Evolutionary conservation across 2,888 invertebrate species (phyloP), one percentile per base, ranked within the genome.

Genomic region (Rhagonycha fulva): DNA sequence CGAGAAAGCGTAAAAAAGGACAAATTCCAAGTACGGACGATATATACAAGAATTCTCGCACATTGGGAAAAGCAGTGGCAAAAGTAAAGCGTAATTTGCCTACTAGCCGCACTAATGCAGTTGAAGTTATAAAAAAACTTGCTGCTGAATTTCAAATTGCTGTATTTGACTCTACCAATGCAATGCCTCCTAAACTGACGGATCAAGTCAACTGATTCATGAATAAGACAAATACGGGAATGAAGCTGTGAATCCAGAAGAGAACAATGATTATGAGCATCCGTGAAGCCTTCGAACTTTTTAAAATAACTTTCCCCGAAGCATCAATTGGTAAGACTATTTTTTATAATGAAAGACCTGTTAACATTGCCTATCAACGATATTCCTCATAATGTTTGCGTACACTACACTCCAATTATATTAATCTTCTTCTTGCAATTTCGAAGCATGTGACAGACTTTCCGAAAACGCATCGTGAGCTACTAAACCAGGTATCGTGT

Each of bases 111-210:
- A 76, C 76, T 62, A 76, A 76, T 73, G 70, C 73, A 71, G 67
- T 75, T 60, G 71, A 71, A 71, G 71, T 75, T 71, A 67, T 75
- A 32, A 71, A 75, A 71, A 71, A 71, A 71, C 62, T 72, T n/a
- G 76, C 72, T 76, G 62, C 76, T 72, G 76, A 76, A 76, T 76
- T 76, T 19, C 28, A 76, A 28, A 26, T 72, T 76, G 72, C 72
- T 68, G 72, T 19, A 62, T 72, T 30, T 72, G 76, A 73, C 63
- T 19, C 72, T 69, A 47, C 68, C 60, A 76, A 72, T 72, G 61
- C 62, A 72, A 32, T 68, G 69, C 72, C 72, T 76, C 47, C 30
- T 68, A 75, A 75, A 67, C 68, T 68, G 66, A 75, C 72, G 62
- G 71, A 75, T 75, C 4, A 4, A 3, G 68, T 71, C 28, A 71